Base-by-base conservation (phyloP, 2,113 vertebrate species). In the Paradisaea rubra region DNA sequence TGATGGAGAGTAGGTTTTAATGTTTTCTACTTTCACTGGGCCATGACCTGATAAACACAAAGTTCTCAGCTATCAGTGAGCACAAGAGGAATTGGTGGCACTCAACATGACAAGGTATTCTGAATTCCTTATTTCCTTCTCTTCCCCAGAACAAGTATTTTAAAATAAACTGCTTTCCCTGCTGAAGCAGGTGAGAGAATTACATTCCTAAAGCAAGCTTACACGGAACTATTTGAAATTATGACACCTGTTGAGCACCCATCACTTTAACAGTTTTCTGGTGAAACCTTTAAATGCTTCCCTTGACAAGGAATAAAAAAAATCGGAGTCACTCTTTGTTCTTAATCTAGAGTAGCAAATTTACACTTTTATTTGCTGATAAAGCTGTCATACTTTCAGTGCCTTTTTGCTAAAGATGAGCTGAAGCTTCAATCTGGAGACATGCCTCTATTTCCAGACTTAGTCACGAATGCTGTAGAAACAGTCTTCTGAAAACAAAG, bases 401-500 rank as follows among this genome's bases (percentile, higher is more conserved):
- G n/a, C 11, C 30, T 52, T 78, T 78, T 79, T 68, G 33, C 37
- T 71, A 65, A 64, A 57, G 61, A 31, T 42, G 57, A 70, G 41
- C 11, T 45, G 47, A 87, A 93, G 88, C 31, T 60, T 91, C 68
- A n/a, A 16, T 31, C 41, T 72, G 71, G 76, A 86, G 50, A 52
- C 0, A 0, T 50, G 37, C 33, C 28, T 83, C 47, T 44, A 28
- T 61, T 77, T 89, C 66, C 89, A 72, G 23, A 76, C 76, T 86
- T 76, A 94, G 72, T 49, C 47, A 11, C 1, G 4, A 86, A 21
- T n/a, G 18, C 22, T 52, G 45, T 41, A 60, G 42, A 42, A 47
- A 59, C 45, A 59, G 28, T 74, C 60, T 85, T 92, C 95, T 95
- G 91, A 88, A 95, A 94, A 88, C 21, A 93, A 88, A 88, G 45